Conservation (phyloP, 2,888 invertebrate genomes). For the Embidobia sp. region DNA sequence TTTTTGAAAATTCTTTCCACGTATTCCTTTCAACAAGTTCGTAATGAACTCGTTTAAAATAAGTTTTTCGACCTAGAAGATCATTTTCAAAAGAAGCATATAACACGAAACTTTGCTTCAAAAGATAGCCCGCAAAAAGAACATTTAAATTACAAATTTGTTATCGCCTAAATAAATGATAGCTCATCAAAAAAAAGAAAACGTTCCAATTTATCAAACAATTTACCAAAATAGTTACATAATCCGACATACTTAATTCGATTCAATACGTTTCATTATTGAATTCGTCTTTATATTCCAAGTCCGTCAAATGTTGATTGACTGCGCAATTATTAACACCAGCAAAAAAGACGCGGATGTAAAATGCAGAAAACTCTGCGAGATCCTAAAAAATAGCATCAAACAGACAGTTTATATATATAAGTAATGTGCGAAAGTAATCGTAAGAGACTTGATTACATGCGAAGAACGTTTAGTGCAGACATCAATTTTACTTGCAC, state of each 20-base stretch:
- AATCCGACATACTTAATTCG: too few species aligned
- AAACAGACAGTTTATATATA: not conserved
- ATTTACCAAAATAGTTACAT: too few species aligned
- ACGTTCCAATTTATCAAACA: too few species aligned
- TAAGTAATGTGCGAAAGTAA: conserved; percentile 38
- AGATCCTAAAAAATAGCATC: too few species aligned
- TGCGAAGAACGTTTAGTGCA: conserved; percentile 42
- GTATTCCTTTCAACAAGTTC: conserved; percentile 11
- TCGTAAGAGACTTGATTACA: conserved; percentile 35
- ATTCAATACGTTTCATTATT: too few species aligned
- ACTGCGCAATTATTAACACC: too few species aligned
- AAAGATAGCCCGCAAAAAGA: not conserved
- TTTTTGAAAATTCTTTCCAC: conserved; percentile 15
- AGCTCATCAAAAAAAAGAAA: too few species aligned
- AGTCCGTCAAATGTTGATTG: too few species aligned
- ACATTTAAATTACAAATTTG: not conserved
- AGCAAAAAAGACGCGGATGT: too few species aligned
- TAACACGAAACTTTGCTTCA: conserved; percentile 1
- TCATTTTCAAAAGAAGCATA: not conserved
- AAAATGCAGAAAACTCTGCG: too few species aligned
- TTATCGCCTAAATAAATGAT: too few species aligned
- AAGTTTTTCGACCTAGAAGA: conserved; percentile 13
- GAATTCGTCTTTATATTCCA: too few species aligned
- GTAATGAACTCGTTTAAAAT: conserved; percentile 19
- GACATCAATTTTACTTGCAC: conserved; percentile 44